Conservation (phyloP, 2,797 vertebrate species). For the Acanthurus leucopareius region DNA sequence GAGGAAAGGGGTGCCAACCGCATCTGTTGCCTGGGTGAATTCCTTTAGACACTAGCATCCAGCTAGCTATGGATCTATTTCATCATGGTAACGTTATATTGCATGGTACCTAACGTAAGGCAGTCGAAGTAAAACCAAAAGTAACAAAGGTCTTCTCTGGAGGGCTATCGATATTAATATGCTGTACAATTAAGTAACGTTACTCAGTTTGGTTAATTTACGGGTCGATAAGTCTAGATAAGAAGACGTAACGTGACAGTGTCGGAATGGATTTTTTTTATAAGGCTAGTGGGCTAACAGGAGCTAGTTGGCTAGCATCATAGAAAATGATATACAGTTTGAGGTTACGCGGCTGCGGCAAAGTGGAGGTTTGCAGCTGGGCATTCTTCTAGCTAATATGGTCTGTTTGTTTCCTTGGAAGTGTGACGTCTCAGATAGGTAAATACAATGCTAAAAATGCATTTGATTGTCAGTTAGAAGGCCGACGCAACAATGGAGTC, state of each 20-base stretch:
- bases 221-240: neutral
- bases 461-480: constrained; percentile 43
- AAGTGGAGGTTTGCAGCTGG: constrained; percentile 26
- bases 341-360: constrained; percentile 43
- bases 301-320: constrained; percentile 63
- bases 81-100: no score
- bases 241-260: constrained; percentile 15
- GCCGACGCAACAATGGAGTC: constrained; percentile 85
- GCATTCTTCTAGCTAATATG: constrained; percentile 51
- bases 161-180: neutral
- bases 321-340: neutral
- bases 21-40: constrained; percentile 77
- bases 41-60: constrained; percentile 65
- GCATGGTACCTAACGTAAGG: neutral
- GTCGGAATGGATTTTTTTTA: constrained; percentile 39
- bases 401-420: neutral
- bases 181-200: neutral
- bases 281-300: constrained; percentile 45
- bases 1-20: constrained; percentile 31
- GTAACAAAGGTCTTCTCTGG: constrained; percentile 53
- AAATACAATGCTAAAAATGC: constrained; percentile 35
- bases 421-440: constrained; percentile 2
- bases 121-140: neutral
- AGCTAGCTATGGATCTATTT: constrained; percentile 40
- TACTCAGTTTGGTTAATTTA: neutral